These are phyloP conservation scores for Lagopus muta DNA, from an alignment of 2,113 vertebrate species.

Conservation along the genomic window DNA sequence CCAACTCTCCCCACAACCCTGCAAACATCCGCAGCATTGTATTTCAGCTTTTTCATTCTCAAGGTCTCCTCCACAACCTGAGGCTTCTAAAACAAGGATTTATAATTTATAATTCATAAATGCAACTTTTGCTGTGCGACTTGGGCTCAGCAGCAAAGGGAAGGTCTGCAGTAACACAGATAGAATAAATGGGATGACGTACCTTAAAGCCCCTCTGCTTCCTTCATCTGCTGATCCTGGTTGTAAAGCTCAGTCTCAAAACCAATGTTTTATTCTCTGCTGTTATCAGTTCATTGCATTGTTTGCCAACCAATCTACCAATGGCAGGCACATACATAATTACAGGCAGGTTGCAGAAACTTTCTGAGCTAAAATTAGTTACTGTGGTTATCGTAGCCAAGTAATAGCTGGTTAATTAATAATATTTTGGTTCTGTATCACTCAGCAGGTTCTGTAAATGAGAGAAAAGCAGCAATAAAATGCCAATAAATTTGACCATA, in stretches of 20 bases:
- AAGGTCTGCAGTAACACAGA: neutral
- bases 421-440: neutral
- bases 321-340: neutral
- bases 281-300: constrained; percentile 40
- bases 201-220: neutral
- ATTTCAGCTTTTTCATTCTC: neutral
- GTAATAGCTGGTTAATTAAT: constrained; percentile 48
- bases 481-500: neutral
- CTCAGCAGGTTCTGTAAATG: neutral
- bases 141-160: rapidly evolving
- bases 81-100: neutral
- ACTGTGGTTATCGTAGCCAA: neutral
- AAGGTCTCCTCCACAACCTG: neutral
- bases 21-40: neutral
- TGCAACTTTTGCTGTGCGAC: rapidly evolving
- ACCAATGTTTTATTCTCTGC: constrained; percentile 1
- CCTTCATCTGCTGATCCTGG: neutral
- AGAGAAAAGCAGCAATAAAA: neutral
- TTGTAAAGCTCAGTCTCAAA: neutral
- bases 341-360: neutral
- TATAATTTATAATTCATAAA: neutral
- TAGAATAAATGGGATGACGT: neutral
- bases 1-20: rapidly evolving
- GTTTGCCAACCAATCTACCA: constrained; percentile 23
- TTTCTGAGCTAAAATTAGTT: neutral